Percentiles rank a stretch among this genome's conserved stretches.
These are phyloP conservation scores for Platichthys stellatus DNA, from an alignment of 2,113 vertebrate genomes.

Conservation along the genomic window DNA sequence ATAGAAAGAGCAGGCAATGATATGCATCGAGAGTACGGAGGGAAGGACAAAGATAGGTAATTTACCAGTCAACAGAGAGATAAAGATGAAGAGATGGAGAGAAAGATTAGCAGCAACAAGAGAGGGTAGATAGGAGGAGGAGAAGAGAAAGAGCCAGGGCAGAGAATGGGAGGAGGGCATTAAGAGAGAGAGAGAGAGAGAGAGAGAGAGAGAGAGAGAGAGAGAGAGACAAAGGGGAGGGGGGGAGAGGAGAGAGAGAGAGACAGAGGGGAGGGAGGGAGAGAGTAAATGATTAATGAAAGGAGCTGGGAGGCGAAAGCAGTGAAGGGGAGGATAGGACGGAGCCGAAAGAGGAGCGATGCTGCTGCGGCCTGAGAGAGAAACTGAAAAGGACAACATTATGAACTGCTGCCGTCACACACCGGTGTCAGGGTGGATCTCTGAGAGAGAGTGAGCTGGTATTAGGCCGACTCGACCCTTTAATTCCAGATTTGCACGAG, in stretches of 20 bases:
- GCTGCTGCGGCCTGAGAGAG: constrained; percentile 58
- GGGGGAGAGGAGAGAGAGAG: constrained; percentile 26
- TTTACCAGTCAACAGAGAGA: constrained; percentile 50
- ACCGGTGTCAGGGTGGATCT: constrained; percentile 19
- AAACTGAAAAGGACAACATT: constrained; percentile 55
- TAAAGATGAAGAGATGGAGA: constrained; percentile 41
- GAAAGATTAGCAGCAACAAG: constrained; percentile 43
- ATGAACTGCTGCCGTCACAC: constrained; percentile 45
- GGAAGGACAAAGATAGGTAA: constrained; percentile 40
- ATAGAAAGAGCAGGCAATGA: constrained; percentile 22
- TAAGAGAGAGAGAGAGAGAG: constrained; percentile 27
- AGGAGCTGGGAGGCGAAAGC: constrained; percentile 46
- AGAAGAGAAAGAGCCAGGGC: constrained; percentile 37
- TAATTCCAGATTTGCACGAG: constrained; percentile 7
- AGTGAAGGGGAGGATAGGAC: constrained; percentile 64
- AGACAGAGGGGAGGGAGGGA: constrained; percentile 25
- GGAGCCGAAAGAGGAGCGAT: constrained; percentile 47
- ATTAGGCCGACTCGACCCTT: background rate
- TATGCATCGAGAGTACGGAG: constrained; percentile 14
- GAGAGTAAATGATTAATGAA: constrained; percentile 79
- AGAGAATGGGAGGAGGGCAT: constrained; percentile 24
- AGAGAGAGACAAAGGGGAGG: constrained; percentile 24
- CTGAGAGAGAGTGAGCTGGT: background rate
- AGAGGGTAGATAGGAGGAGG: constrained; percentile 27
- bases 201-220: no score